Base-by-base conservation (phyloP, 2,888 invertebrate genomes). In the Zaprionus bogoriensis region DNA sequence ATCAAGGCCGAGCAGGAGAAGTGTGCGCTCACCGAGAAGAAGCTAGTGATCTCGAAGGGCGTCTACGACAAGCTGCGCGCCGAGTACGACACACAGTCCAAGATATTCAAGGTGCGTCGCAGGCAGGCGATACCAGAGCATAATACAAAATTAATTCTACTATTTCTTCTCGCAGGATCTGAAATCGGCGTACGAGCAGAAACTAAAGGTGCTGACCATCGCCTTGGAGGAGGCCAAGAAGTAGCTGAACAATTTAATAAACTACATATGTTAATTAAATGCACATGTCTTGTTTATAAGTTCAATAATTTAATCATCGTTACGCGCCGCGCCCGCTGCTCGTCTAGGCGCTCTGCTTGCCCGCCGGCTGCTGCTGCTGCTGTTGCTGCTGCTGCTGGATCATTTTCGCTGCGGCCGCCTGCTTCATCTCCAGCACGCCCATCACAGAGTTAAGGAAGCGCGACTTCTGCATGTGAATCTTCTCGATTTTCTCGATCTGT, bases 401-500 rank as follows among this genome's bases (percentile, higher is more conserved):
- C 77, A 88, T 77, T 57, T 90, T 90, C 2, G 67, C 64, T 2
- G 87, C 86, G 7, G 81, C 77, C 19, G 72, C 61, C 55, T 89
- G 88, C 90, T 96, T 96, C 91, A 94, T 93, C 89, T 96, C 95
- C 89, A 96, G 93, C 54, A 96, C 94, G 89, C 95, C 94, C 70
- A 95, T 92, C 59, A 96, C 94, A 28, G 95, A 94, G 90, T 95
- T 95, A 68, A 96, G 92, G 67, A 96, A 94, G 90, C 94, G 95
- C 64, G 94, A 94, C 90, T 98, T 98, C 88, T 98, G 89, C 51
- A 89, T 66, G 65, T 90, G 90, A 6, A 91, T 88, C 67, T 89
- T 88, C 67, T 98, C 97, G 55, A 98, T 95, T 92, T 97, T 97
- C 88, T 98, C 97, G 93, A 98, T 98, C 92, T 99, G 98, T 88